These are phyloP conservation scores for Avahi laniger DNA, from an alignment of 2,797 vertebrate genomes.

Conservation along the genomic window DNA sequence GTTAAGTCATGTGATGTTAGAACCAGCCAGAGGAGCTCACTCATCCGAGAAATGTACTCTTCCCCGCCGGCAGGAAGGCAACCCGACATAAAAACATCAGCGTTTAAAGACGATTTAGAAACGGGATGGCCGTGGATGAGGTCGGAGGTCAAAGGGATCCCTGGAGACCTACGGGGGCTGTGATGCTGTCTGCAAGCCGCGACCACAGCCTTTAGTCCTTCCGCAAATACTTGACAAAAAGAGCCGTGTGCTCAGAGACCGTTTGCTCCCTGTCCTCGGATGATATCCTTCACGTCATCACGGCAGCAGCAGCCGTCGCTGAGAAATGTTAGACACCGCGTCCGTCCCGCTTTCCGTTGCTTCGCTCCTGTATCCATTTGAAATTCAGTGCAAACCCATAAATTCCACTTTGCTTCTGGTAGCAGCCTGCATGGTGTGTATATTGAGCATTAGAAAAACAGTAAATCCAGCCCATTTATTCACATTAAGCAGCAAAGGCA, in stretches of 20 bases:
- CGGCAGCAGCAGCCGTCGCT: not conserved
- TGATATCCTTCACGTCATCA: not conserved
- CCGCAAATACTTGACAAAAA: rapidly evolving
- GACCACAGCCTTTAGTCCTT: rapidly evolving
- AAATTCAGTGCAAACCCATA: slow-evolving; percentile 61
- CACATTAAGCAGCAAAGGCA: slow-evolving; percentile 62
- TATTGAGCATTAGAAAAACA: slow-evolving; percentile 66
- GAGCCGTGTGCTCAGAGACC: not conserved
- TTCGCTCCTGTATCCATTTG: not conserved
- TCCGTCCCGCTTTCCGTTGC: not conserved
- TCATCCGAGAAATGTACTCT: not conserved
- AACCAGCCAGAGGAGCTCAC: not conserved
- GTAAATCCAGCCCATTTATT: slow-evolving; percentile 75
- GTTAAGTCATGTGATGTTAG: not conserved
- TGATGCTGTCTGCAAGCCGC: rapidly evolving
- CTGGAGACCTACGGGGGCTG: rapidly evolving
- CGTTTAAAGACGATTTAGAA: not conserved
- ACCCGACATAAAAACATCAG: not conserved
- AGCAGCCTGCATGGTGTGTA: slow-evolving; percentile 42
- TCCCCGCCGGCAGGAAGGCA: not conserved
- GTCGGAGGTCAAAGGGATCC: not conserved
- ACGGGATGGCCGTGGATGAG: not conserved
- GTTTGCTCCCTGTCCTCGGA: not conserved
- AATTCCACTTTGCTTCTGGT: slow-evolving; percentile 56
- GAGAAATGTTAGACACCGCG: not conserved